Evolutionary conservation across 2,113 vertebrate genomes (phyloP), one percentile per base, ranked within the genome.

Genomic region (Anhinga rufa): DNA sequence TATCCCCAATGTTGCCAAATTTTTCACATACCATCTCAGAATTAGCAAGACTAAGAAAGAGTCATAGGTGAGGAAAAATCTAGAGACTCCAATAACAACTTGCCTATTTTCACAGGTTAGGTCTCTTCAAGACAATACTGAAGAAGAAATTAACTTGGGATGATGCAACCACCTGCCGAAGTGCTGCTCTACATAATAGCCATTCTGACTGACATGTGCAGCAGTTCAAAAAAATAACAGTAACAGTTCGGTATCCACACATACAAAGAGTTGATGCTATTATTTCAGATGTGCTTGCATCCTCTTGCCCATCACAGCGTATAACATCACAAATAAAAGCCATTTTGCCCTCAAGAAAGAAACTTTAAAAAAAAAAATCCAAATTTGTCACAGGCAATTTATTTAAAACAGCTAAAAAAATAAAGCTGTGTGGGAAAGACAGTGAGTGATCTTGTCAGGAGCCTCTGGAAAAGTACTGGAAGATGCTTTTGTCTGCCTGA

Each of bases 401-500:
- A 87, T 69, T 87, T 71, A 86, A 40, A 95, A 29, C 3, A 61
- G 48, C 48, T 64, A 31, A 65, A 75, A 58, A 42, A n/a, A 42
- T 32, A 89, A 68, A 82, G 9, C 87, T 70, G 13, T 13, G 38
- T 71, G 29, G 18, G 36, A 77, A 91, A 93, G 66, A 65, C 46
- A 60, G 78, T 21, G 64, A 92, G 54, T 54, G 62, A 74, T 93
- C 84, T 90, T 62, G 55, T 77, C 66, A 71, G 89, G 74, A 81
- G 91, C 65, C 66, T 84, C 92, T 95, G 75, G 31, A 87, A 96
- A 95, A 94, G 61, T 85, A 71, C 69, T 86, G 49, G 46, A 79
- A 93, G 84, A 70, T 4, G 9, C 38, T 94, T 77, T 17, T 72
- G 38, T 66, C 55, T 65, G 32, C 74, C 68, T 12, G 10, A 86